Evolutionary conservation across 2,797 vertebrate genomes (phyloP), one percentile per base, ranked within the genome.

Genomic region (Pyrocephalus nanus): DNA sequence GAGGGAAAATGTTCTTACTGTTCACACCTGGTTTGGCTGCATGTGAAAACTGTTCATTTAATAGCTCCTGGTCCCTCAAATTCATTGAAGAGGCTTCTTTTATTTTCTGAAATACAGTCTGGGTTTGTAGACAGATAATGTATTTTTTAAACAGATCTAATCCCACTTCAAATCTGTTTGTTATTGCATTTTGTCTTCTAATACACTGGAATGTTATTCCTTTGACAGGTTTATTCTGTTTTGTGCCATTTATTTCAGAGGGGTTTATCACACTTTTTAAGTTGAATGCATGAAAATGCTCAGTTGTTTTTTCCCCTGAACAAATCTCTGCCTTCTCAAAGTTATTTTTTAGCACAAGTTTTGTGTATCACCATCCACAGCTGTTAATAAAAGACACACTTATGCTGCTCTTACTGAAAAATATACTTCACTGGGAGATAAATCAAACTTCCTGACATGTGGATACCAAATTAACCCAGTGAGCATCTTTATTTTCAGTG

Each of bases 171-270:
- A 25, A 91, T 95, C 75, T 96, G 71, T 95, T 96, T 96, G 88
- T 96, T 96, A 87, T 84, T 96, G 79, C 80, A 70, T 96, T 96
- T 96, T 85, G 36, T 96, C 93, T 97, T 97, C 80, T 20, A 29
- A 88, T 92, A 76, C 60, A 8, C 84, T 90, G 83, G 58, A 93
- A 96, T 83, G 89, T 78, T 95, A 95, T 91, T 95, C 62, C 50
- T 96, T 93, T 97, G 97, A 97, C 96, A 97, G 95, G 77, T 97
- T 97, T 97, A 96, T 97, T 97, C 93, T 95, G 92, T 36, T 58
- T 78, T 34, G 22, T 14, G 64, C 88, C 95, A 67, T 96, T 97
- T 96, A 94, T 97, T 97, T 96, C 89, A 64, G 70, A 87, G 25
- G 23, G 8, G 43, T 96, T 92, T 95, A 81, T 76, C 42, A 75